These are phyloP conservation scores for Phalanger gymnotis DNA, from an alignment of 2,797 vertebrate genomes.

Conservation along the genomic window DNA sequence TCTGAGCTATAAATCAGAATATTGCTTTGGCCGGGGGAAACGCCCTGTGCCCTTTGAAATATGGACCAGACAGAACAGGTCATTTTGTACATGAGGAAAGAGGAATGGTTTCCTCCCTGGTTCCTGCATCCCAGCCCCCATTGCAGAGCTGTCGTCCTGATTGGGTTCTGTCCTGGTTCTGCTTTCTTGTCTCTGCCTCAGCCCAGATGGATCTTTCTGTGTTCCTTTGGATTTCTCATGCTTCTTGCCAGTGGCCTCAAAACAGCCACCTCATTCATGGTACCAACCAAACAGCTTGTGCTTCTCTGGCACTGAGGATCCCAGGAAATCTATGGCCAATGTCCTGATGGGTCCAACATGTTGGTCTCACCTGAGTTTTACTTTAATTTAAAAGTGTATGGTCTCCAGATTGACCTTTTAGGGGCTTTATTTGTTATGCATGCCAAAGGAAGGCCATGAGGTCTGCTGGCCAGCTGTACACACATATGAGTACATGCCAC, in stretches of 20 bases:
- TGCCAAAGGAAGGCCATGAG: slow-evolving; percentile 41
- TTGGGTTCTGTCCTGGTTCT: not conserved
- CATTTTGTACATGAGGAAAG: not conserved
- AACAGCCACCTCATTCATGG: too few species aligned
- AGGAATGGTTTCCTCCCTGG: not conserved
- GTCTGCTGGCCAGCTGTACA: not conserved
- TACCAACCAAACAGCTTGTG: too few species aligned
- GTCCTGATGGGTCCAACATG: slow-evolving; percentile 23
- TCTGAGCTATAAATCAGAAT: not conserved
- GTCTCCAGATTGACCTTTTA: slow-evolving; percentile 66
- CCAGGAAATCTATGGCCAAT: slow-evolving; percentile 26
- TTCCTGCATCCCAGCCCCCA: too few species aligned
- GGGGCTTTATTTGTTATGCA: slow-evolving; percentile 42
- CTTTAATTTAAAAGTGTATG: slow-evolving; percentile 58
- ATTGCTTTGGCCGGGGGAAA: not conserved
- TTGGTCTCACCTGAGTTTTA: slow-evolving; percentile 51
- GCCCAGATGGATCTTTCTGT: too few species aligned
- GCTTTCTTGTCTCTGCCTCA: not conserved
- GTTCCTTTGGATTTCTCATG: too few species aligned
- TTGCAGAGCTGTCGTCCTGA: not conserved
- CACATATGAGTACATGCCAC: too few species aligned
- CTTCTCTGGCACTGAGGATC: slow-evolving; percentile 7
- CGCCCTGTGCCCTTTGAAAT: not conserved
- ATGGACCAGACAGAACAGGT: not conserved
- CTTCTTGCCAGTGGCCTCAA: too few species aligned